phyloP scores from a whole-genome alignment of 2,888 invertebrate species.

The Brachyopa scutellaris region DNA sequence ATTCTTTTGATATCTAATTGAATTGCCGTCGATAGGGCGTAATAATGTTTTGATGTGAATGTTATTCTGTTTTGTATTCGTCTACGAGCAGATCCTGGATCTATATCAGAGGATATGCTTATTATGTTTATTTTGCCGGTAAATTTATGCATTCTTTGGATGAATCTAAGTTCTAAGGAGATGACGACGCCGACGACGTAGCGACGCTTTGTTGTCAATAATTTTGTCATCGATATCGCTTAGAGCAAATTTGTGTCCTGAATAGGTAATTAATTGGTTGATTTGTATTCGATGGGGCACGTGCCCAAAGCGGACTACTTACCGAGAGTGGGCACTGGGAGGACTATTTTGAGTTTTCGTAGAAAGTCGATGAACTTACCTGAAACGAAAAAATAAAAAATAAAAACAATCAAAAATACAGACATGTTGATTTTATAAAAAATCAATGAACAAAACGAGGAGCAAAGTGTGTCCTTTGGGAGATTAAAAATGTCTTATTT shows the following conservation, averaged over 20 bases:
- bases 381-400: slow-evolving; percentile 18
- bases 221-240: slow-evolving; percentile 27
- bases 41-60: slow-evolving; percentile 58
- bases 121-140: slow-evolving; percentile 31
- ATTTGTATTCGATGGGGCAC: background rate
- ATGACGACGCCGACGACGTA: too few relatives aligned
- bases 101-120: background rate
- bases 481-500: too few relatives aligned
- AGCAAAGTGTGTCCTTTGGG: too few relatives aligned
- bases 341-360: background rate
- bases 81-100: too few relatives aligned
- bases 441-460: too few relatives aligned
- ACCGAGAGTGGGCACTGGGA: background rate
- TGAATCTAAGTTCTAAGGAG: slow-evolving; percentile 23
- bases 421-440: too few relatives aligned
- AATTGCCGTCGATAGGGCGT: slow-evolving; percentile 65
- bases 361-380: slow-evolving; percentile 26
- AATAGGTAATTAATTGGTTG: slow-evolving; percentile 44
- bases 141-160: slow-evolving; percentile 49
- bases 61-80: slow-evolving; percentile 9
- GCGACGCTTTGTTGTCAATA: too few relatives aligned
- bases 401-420: too few relatives aligned
- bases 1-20: slow-evolving; percentile 65
- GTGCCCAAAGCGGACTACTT: background rate
- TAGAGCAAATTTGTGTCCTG: slow-evolving; percentile 8